Evolutionary conservation across 2,797 vertebrate genomes (phyloP).

Genomic region (Enteromius viviparus): DNA sequence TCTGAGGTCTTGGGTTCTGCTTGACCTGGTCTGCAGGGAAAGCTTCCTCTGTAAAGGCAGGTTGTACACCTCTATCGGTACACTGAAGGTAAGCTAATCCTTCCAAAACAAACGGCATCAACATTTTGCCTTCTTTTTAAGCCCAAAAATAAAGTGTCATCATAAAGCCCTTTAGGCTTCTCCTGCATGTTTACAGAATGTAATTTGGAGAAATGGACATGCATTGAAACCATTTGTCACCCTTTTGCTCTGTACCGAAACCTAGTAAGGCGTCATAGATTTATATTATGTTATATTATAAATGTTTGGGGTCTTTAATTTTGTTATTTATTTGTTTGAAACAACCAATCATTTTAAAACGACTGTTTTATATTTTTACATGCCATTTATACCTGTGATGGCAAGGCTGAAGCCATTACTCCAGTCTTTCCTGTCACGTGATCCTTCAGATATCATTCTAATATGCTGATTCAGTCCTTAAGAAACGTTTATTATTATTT

Average conservation of each 20-base stretch:
- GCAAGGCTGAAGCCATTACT: not conserved
- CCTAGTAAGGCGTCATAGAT: not conserved
- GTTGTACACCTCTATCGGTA: slow-evolving; percentile 91
- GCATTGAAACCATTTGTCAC: slow-evolving; percentile 36
- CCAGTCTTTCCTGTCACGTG: not conserved
- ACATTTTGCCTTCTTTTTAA: slow-evolving; percentile 16
- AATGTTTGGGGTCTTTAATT: not conserved
- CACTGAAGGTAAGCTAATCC: slow-evolving; percentile 90
- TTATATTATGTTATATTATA: not conserved
- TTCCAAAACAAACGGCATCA: slow-evolving; percentile 77
- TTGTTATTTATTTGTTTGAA: not conserved
- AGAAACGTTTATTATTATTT: not conserved
- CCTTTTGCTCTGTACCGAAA: slow-evolving; percentile 22
- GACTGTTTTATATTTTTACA: not conserved
- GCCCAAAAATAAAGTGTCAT: slow-evolving; percentile 12
- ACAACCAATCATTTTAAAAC: not conserved
- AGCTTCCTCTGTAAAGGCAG: slow-evolving; percentile 91
- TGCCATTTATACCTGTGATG: not conserved
- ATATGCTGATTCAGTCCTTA: not conserved
- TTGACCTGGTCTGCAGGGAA: slow-evolving; percentile 90
- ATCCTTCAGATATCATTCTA: not conserved
- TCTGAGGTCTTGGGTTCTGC: slow-evolving; percentile 84
- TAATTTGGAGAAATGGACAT: slow-evolving; percentile 38
- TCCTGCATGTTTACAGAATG: slow-evolving; percentile 76
- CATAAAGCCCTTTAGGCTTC: slow-evolving; percentile 57